Percentiles rank a stretch among this genome's conserved stretches.
Conservation (phyloP, 2,888 invertebrate species). For the Nipponacmea schrenckii region DNA sequence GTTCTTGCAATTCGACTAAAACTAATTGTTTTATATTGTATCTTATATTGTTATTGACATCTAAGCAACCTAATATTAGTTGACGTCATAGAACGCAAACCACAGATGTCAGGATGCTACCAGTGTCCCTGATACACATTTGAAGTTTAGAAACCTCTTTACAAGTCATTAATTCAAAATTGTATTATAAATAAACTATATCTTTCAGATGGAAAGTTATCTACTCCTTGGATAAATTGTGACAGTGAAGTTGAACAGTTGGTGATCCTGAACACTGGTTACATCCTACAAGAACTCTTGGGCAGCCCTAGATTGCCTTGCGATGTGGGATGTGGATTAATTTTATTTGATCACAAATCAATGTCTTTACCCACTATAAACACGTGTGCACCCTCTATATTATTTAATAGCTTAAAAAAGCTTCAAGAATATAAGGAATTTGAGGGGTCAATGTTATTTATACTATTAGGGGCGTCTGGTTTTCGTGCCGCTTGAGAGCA, state of each 20-base stretch:
- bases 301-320: background rate
- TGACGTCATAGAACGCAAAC: no score
- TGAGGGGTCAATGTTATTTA: background rate
- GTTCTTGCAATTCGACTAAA: no score
- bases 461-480: background rate
- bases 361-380: background rate
- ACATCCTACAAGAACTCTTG: background rate
- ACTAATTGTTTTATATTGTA: no score
- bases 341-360: background rate
- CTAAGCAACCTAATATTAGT: no score
- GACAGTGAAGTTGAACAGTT: background rate
- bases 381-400: background rate
- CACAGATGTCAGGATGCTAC: no score
- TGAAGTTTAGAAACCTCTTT: no score
- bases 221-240: background rate
- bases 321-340: background rate
- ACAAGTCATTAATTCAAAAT: no score
- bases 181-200: background rate
- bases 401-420: background rate
- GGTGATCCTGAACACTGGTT: background rate
- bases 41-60: no score
- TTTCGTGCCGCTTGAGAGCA: background rate
- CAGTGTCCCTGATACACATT: no score
- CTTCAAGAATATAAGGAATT: background rate
- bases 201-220: background rate